These are phyloP conservation scores for Tauraco erythrolophus DNA, from an alignment of 2,113 vertebrate species.

Conservation along the genomic window DNA sequence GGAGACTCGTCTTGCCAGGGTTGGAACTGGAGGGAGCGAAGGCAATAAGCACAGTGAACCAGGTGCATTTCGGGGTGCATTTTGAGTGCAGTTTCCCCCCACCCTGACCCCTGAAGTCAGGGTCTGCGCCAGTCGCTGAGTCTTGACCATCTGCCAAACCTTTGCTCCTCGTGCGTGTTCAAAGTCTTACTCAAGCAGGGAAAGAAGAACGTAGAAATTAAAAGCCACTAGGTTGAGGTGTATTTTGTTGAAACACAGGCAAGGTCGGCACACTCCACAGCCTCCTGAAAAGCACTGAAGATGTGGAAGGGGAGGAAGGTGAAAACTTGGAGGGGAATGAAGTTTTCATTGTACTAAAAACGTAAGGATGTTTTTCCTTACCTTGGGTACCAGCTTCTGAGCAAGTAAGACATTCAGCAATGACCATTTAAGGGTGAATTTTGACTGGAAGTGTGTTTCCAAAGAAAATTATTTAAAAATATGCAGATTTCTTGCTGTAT, in stretches of 20 bases:
- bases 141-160: background rate
- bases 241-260: background rate
- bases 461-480: slow-evolving; percentile 61
- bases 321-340: background rate
- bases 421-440: background rate
- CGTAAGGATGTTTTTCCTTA: background rate
- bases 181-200: background rate
- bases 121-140: rapidly evolving
- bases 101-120: too few relatives aligned
- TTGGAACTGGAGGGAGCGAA: background rate
- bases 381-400: background rate
- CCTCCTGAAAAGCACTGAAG: background rate
- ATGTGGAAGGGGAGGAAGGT: background rate
- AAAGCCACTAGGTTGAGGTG: background rate
- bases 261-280: background rate
- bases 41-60: too few relatives aligned
- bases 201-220: background rate
- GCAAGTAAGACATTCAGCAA: background rate
- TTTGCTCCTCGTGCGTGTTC: rapidly evolving
- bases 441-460: slow-evolving; percentile 39
- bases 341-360: background rate
- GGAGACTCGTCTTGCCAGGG: background rate
- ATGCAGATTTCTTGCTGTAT: slow-evolving; percentile 64
- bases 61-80: background rate
- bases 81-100: background rate